phyloP scores from a whole-genome alignment of 2,113 vertebrate genomes.

The Gnathonemus echidnorhynchus region DNA sequence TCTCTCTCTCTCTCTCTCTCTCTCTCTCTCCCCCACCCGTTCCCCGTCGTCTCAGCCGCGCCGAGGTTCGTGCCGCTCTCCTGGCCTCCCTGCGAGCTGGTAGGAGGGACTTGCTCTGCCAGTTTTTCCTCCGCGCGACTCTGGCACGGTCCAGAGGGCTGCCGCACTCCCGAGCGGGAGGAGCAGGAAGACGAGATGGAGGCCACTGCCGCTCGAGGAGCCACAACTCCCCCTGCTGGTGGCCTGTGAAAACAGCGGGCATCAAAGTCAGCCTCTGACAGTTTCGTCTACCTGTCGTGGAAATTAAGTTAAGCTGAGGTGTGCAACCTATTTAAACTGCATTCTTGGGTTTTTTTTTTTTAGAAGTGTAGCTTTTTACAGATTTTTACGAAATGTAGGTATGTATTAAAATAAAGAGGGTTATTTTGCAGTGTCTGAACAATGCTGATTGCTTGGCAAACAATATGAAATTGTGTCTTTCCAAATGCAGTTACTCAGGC shows the following conservation, averaged over 20 bases:
- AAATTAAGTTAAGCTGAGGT: neutral
- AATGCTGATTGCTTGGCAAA: neutral
- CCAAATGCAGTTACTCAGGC: neutral
- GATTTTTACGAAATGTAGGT: neutral
- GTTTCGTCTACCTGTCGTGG: neutral
- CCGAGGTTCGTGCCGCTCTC: slow-evolving; percentile 76
- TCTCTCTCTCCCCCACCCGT: slow-evolving; percentile 46
- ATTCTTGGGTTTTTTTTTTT: neutral
- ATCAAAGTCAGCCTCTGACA: neutral
- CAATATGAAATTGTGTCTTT: neutral
- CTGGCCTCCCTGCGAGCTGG: slow-evolving; percentile 73
- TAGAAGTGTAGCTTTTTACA: neutral
- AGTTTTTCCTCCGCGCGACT: slow-evolving; percentile 59
- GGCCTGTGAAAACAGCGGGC: slow-evolving; percentile 35
- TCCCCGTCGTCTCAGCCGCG: slow-evolving; percentile 65
- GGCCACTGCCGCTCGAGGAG: slow-evolving; percentile 44
- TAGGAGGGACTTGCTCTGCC: slow-evolving; percentile 69
- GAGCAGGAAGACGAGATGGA: slow-evolving; percentile 40
- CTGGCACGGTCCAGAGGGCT: slow-evolving; percentile 76
- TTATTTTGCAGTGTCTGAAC: neutral
- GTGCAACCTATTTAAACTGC: neutral
- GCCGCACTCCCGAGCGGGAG: slow-evolving; percentile 73
- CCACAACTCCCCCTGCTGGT: slow-evolving; percentile 74
- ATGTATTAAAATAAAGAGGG: neutral
- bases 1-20: neutral